These are phyloP conservation scores for Caradrina clavipalpis DNA, from an alignment of 2,888 invertebrate genomes.

Conservation along the genomic window DNA sequence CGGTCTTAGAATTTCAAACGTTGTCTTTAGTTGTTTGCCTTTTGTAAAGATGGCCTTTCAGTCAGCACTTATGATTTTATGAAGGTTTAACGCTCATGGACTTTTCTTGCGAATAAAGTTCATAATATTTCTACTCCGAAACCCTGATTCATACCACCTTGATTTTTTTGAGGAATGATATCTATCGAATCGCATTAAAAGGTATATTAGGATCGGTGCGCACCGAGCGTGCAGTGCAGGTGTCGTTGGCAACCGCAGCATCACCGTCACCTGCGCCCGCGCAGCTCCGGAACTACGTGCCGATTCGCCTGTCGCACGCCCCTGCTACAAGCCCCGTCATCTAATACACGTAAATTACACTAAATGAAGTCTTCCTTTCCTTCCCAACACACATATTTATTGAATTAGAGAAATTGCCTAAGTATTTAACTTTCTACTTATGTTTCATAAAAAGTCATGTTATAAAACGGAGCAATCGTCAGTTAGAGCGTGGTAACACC, in stretches of 20 bases:
- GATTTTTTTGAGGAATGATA: constrained; percentile 37
- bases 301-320: constrained; percentile 78
- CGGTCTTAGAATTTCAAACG: constrained; percentile 52
- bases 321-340: constrained; percentile 27
- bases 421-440: constrained; percentile 4
- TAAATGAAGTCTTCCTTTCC: neutral
- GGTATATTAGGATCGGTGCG: constrained; percentile 64
- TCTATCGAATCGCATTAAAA: constrained; percentile 57
- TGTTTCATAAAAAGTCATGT: constrained; percentile 8
- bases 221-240: constrained; percentile 75
- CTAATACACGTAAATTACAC: constrained; percentile 17
- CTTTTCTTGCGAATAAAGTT: neutral
- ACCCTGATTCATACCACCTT: neutral
- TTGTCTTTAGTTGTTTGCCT: constrained; percentile 16
- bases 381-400: neutral
- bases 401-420: neutral
- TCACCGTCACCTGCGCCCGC: constrained; percentile 75
- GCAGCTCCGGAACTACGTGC: constrained; percentile 84
- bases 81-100: neutral
- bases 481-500: constrained; percentile 63
- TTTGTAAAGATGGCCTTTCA: constrained; percentile 17
- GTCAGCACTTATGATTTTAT: constrained; percentile 11
- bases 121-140: neutral
- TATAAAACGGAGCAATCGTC: constrained; percentile 43
- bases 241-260: constrained; percentile 79